Conservation (phyloP, 2,797 vertebrate genomes). For the Kryptopterus vitreolus region DNA sequence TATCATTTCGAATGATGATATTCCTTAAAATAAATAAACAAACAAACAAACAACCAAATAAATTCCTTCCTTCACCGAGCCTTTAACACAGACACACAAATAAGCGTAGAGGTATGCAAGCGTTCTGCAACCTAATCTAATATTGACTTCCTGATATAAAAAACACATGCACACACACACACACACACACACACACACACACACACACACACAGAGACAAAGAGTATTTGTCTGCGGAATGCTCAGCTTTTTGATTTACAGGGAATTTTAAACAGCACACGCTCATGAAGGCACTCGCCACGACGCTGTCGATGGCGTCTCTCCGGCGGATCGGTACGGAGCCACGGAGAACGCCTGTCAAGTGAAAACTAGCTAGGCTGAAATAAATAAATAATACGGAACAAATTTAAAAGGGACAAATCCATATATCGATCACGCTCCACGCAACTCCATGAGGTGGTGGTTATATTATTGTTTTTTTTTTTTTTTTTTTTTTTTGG, state of each 20-base stretch:
- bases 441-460: too few relatives aligned
- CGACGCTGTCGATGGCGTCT: not conserved
- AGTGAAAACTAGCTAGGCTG: not conserved
- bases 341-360: not conserved
- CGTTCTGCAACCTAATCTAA: not conserved
- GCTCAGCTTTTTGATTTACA: constrained; percentile 9
- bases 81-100: not conserved
- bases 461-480: not conserved
- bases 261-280: constrained; percentile 9
- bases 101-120: not conserved
- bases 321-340: not conserved
- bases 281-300: not conserved
- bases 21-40: not conserved
- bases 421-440: not conserved
- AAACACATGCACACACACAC: too few relatives aligned
- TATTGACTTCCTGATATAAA: not conserved
- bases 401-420: not conserved
- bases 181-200: too few relatives aligned
- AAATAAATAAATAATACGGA: not conserved
- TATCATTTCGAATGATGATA: too few relatives aligned
- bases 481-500: too few relatives aligned
- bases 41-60: too few relatives aligned
- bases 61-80: not conserved
- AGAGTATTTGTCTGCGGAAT: not conserved
- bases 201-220: too few relatives aligned